These are phyloP conservation scores for Chloroceryle inda DNA, from an alignment of 2,797 vertebrate genomes.

Conservation along the genomic window DNA sequence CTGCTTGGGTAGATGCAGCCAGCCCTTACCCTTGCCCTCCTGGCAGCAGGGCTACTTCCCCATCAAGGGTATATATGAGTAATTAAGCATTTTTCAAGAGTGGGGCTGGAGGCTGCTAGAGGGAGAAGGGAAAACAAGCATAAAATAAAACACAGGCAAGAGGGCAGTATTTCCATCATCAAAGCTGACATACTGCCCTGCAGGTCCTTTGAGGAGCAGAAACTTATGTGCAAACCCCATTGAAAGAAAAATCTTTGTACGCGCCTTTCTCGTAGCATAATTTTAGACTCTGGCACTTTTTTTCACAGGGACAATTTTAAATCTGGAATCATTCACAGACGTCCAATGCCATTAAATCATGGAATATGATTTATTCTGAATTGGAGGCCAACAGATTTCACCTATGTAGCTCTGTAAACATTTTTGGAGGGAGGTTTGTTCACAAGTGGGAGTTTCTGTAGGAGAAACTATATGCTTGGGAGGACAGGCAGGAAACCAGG, in stretches of 20 bases:
- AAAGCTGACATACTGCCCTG: not conserved
- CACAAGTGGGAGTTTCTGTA: not conserved
- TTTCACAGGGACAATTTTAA: not conserved
- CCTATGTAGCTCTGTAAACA: not conserved
- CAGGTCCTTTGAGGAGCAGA: not conserved
- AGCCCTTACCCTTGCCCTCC: not conserved
- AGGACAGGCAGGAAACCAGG: not conserved
- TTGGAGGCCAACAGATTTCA: not conserved
- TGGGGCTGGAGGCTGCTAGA: not conserved
- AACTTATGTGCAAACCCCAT: not conserved
- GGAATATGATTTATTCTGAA: conserved; percentile 9
- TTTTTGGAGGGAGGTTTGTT: not conserved
- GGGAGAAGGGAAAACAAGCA: conserved; percentile 40
- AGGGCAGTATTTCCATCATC: conserved; percentile 31
- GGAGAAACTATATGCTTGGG: not conserved
- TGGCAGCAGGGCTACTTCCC: not conserved
- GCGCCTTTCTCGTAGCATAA: not conserved
- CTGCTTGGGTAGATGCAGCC: rapidly evolving
- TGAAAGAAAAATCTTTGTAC: conserved; percentile 10
- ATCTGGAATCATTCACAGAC: not conserved
- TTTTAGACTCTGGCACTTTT: conserved; percentile 8
- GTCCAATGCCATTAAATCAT: not conserved
- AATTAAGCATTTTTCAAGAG: not conserved
- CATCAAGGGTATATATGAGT: rapidly evolving
- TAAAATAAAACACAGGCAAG: conserved; percentile 26